A percentile compares a stretch with the other conserved stretches of the same genome.
Evolutionary conservation across 2,113 vertebrate genomes (phyloP).

Genomic region (Chaetura pelagica): DNA sequence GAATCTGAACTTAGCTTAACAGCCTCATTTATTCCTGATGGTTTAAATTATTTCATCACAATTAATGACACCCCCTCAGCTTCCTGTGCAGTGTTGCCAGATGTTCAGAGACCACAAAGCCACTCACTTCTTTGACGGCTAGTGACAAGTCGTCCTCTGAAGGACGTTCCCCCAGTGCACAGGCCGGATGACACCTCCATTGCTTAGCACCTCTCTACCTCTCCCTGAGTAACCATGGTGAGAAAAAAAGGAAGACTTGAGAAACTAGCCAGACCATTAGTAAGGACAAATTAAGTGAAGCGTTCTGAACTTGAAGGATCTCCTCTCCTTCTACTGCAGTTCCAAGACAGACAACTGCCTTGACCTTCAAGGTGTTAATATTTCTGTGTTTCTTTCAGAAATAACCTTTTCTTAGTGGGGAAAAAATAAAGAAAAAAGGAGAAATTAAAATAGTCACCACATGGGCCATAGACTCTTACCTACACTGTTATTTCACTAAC

Average conservation of each 20-base stretch:
- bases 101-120: constrained; percentile 95
- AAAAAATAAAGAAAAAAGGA: neutral
- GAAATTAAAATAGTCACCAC: neutral
- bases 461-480: neutral
- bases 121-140: constrained; percentile 87
- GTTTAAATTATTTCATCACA: constrained; percentile 99
- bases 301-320: constrained; percentile 49
- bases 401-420: neutral
- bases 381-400: neutral
- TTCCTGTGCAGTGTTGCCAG: constrained; percentile 91
- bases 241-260: constrained; percentile 70
- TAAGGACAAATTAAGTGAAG: constrained; percentile 67
- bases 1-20: constrained; percentile 93
- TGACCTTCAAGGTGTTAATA: constrained; percentile 3
- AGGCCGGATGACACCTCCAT: constrained; percentile 81
- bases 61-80: constrained; percentile 95
- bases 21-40: constrained; percentile 98
- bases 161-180: constrained; percentile 84
- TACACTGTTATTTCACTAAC: neutral
- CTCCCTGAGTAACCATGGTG: constrained; percentile 72
- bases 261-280: constrained; percentile 65
- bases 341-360: neutral
- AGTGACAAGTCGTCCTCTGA: constrained; percentile 94
- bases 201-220: constrained; percentile 79
- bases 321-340: constrained; percentile 31